A percentile compares a stretch with the other conserved stretches of the same genome.
Evolutionary conservation across 2,888 invertebrate genomes (phyloP).

Genomic region (Brenthis ino): DNA sequence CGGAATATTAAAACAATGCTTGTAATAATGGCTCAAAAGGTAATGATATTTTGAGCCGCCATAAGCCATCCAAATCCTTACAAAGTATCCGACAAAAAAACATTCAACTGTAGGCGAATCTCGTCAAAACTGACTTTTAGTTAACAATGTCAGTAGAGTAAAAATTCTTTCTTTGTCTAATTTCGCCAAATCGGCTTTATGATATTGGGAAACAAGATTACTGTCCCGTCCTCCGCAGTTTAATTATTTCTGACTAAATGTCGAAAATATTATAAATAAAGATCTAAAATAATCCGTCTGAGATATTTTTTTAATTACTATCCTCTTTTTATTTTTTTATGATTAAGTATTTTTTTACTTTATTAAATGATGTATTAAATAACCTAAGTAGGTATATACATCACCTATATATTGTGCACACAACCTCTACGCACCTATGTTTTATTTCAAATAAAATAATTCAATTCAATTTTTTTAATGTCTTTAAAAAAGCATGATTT

Average conservation of each 20-base stretch:
- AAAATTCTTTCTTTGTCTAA: constrained; percentile 28
- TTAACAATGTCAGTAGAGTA: constrained; percentile 33
- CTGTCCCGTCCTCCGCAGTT: constrained; percentile 15
- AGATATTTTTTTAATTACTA: too few species aligned
- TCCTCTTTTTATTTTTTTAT: too few species aligned
- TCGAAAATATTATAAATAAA: constrained; percentile 6
- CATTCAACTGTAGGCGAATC: constrained; percentile 19
- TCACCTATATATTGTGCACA: too few species aligned
- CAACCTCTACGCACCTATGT: too few species aligned
- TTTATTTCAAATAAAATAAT: too few species aligned
- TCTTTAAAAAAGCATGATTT: too few species aligned
- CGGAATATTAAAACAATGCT: constrained; percentile 35
- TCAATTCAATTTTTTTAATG: too few species aligned
- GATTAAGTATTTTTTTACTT: too few species aligned
- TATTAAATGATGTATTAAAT: too few species aligned
- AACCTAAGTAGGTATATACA: too few species aligned
- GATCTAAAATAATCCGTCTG: background rate
- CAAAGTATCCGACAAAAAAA: constrained; percentile 36
- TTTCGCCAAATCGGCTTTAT: constrained; percentile 28
- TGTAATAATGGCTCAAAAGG: constrained; percentile 32
- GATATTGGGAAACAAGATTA: constrained; percentile 36
- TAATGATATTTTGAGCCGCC: constrained; percentile 33
- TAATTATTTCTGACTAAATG: constrained; percentile 20
- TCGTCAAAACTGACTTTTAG: constrained; percentile 29
- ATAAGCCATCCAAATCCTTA: constrained; percentile 32